These are phyloP conservation scores for Tachysurus vachellii DNA, from an alignment of 2,113 vertebrate genomes.

Conservation along the genomic window DNA sequence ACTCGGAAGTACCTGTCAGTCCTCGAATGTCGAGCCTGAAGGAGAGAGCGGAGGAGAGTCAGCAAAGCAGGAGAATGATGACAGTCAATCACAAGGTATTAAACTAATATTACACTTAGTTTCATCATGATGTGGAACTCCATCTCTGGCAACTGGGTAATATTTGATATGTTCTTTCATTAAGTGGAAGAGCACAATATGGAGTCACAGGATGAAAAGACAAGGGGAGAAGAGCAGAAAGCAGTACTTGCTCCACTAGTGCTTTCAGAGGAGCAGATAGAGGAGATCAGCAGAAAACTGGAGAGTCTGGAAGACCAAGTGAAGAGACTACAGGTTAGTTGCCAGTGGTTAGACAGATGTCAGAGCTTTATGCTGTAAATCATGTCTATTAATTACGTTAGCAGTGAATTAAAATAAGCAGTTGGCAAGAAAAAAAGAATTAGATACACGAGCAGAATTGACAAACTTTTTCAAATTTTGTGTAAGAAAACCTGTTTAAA, in stretches of 20 bases:
- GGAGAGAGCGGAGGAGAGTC: constrained; percentile 62
- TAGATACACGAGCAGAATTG: not conserved
- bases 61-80: constrained; percentile 52
- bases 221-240: constrained; percentile 51
- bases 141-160: not conserved
- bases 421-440: not conserved
- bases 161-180: not conserved
- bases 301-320: constrained; percentile 75
- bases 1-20: constrained; percentile 69
- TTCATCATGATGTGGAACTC: not conserved
- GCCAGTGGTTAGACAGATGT: not conserved
- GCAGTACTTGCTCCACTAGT: constrained; percentile 65
- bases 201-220: constrained; percentile 40
- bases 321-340: constrained; percentile 79
- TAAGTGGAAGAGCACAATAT: constrained; percentile 59
- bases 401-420: not conserved
- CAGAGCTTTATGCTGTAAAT: not conserved
- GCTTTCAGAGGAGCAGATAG: constrained; percentile 68
- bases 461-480: not conserved
- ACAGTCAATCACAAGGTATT: constrained; percentile 61
- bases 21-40: constrained; percentile 64
- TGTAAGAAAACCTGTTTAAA: not conserved
- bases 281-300: constrained; percentile 73
- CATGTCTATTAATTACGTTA: not conserved
- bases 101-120: not conserved